Base-by-base conservation (phyloP, 1,140 invertebrate genomes). In the Pseudomyrmex gracilis region DNA sequence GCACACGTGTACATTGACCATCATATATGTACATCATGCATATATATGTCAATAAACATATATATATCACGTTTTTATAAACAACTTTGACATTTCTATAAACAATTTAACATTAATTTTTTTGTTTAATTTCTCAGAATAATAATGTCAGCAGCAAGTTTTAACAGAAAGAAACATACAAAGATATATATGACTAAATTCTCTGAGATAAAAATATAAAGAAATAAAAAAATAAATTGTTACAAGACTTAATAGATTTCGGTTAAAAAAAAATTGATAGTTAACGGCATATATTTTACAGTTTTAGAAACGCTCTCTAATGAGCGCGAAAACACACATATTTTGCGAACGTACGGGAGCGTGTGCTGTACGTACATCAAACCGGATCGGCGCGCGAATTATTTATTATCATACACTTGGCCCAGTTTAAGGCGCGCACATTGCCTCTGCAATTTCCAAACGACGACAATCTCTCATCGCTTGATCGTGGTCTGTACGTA, bases 331-430 rank as follows among this genome's bases (percentile, higher is more conserved):
- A 43, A 73, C 12, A 47, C n/a, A 45, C n/a, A 34, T 17, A n/a
- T 43, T 24, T 34, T 58, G 13, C 47, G 45, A 17, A 57, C 13
- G 34, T 7, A 43, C 13, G 2, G n/a, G n/a, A 43, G 7, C 20
- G 13, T 49, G 24, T 57, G 49, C 15, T 10, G 12, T 20, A 63
- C 24, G 51, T 20, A 63, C 45, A 55, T 82, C 85, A 89, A 89
- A 88, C 68, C 71, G 80, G 82, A 71, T 73, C 71, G 20, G 57
- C 63, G 43, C 78, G 73, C 70, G 84, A 87, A 90, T 90, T 90
- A 91, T 90, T 91, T 90, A 90, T 91, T 87, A 83, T 90, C 77
- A 76, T 86, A 86, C 73, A 89, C 83, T 91, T 92, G 89, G 83
- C 90, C 89, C 87, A 91, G 85, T 92, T 92, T 90, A 47, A 83